phyloP scores from a whole-genome alignment of 2,888 invertebrate genomes.

The Pandemis cinnamomeana region DNA sequence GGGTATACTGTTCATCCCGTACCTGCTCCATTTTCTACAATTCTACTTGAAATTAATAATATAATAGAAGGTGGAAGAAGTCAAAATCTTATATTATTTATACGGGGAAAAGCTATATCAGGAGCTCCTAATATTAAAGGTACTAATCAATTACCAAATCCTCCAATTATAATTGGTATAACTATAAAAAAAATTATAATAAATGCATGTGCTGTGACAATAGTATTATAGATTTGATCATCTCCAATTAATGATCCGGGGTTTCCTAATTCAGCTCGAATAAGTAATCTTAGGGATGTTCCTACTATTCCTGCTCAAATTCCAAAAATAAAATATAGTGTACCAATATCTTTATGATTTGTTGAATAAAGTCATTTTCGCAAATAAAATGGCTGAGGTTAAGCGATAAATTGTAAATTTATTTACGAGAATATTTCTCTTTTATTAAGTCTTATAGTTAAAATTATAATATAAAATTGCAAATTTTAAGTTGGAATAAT shows the following conservation, averaged over 20 bases:
- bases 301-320: slow-evolving; percentile 89
- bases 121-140: slow-evolving; percentile 90
- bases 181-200: slow-evolving; percentile 93
- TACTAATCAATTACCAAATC: slow-evolving; percentile 93
- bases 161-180: slow-evolving; percentile 90
- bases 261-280: slow-evolving; percentile 89
- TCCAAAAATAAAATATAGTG: slow-evolving; percentile 88
- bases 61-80: slow-evolving; percentile 88
- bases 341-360: slow-evolving; percentile 91
- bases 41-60: slow-evolving; percentile 86
- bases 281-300: slow-evolving; percentile 88
- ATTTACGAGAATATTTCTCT: slow-evolving; percentile 81
- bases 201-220: slow-evolving; percentile 92
- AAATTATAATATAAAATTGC: slow-evolving; percentile 85
- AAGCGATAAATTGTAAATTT: slow-evolving; percentile 88
- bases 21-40: slow-evolving; percentile 88
- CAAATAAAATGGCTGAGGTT: slow-evolving; percentile 85
- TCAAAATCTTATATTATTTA: slow-evolving; percentile 95
- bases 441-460: slow-evolving; percentile 85
- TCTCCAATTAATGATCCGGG: slow-evolving; percentile 88
- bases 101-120: slow-evolving; percentile 92
- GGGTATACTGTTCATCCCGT: slow-evolving; percentile 93
- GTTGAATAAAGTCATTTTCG: slow-evolving; percentile 88
- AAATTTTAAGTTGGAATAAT: slow-evolving; percentile 80
- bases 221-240: slow-evolving; percentile 91